Percentiles rank a stretch among this genome's conserved stretches.
Conservation (phyloP, 2,888 invertebrate genomes). For the Tridacna gigas region DNA sequence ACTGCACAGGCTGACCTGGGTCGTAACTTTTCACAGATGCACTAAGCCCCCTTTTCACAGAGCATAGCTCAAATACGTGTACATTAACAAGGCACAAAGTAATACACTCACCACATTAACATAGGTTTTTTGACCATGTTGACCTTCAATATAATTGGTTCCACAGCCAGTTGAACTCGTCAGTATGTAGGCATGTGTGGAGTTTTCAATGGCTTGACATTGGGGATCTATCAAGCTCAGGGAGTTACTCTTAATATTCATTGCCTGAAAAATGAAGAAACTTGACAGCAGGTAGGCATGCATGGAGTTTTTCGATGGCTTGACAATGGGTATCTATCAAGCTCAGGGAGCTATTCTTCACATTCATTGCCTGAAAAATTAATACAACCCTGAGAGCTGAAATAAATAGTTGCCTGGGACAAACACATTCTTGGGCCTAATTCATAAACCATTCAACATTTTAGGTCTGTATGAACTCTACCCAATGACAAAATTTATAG, state of each 20-base stretch:
- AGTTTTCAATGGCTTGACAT: slow-evolving; percentile 78
- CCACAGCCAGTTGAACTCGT: slow-evolving; percentile 79
- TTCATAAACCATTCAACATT: too few relatives aligned
- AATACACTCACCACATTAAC: slow-evolving; percentile 79
- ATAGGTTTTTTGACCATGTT: slow-evolving; percentile 71
- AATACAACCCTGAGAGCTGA: not conserved
- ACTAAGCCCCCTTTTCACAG: too few relatives aligned
- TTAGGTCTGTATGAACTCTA: too few relatives aligned
- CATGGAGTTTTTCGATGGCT: slow-evolving; percentile 78
- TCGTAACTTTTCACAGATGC: not conserved
- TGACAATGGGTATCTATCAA: slow-evolving; percentile 73
- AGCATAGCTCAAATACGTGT: too few relatives aligned
- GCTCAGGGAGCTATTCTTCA: slow-evolving; percentile 71
- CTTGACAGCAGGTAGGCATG: slow-evolving; percentile 80
- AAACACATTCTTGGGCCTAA: too few relatives aligned
- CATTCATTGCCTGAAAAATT: slow-evolving; percentile 11
- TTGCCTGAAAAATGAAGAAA: slow-evolving; percentile 45
- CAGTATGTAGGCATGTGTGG: slow-evolving; percentile 80
- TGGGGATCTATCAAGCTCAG: slow-evolving; percentile 72
- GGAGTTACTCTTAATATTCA: slow-evolving; percentile 65
- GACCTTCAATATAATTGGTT: slow-evolving; percentile 68
- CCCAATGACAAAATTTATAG: too few relatives aligned
- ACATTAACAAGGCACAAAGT: not conserved
- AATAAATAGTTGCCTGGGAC: too few relatives aligned
- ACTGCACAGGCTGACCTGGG: too few relatives aligned